Conservation (phyloP, 2,888 invertebrate genomes). For the Platerodrilus igneus region DNA sequence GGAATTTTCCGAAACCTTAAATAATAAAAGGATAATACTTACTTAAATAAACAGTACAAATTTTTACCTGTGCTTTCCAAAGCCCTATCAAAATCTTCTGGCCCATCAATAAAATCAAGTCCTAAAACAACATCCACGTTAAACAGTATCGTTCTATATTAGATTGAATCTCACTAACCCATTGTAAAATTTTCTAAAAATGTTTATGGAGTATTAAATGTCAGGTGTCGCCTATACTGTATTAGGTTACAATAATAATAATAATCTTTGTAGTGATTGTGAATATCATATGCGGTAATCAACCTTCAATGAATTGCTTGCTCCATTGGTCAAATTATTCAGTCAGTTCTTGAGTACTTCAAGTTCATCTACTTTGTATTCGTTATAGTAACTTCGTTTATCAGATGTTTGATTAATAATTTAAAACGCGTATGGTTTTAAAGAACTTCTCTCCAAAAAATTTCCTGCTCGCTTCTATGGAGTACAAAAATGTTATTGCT, state of each 20-base stretch:
- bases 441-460: no score
- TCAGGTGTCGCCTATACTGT: conserved; percentile 15
- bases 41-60: no score
- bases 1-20: conserved; percentile 79
- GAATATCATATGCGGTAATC: conserved; percentile 37
- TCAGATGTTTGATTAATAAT: no score
- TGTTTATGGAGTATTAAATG: conserved; percentile 6
- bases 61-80: conserved; percentile 66
- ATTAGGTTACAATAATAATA: conserved; percentile 35
- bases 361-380: conserved; percentile 34
- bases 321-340: conserved; percentile 37
- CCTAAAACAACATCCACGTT: conserved; percentile 50
- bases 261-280: conserved; percentile 35
- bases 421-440: no score
- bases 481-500: no score
- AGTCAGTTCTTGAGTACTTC: conserved; percentile 40
- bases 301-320: conserved; percentile 37
- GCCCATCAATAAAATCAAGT: conserved; percentile 66
- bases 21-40: no score
- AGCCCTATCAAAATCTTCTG: conserved; percentile 70
- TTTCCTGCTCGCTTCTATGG: no score
- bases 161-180: conserved; percentile 26
- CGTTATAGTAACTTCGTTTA: background rate
- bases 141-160: no score
- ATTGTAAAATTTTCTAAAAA: conserved; percentile 20